Percentiles rank a stretch among this genome's conserved stretches.
Conservation (phyloP, 1,140 invertebrate species). For the Hypsibius dujardini region DNA sequence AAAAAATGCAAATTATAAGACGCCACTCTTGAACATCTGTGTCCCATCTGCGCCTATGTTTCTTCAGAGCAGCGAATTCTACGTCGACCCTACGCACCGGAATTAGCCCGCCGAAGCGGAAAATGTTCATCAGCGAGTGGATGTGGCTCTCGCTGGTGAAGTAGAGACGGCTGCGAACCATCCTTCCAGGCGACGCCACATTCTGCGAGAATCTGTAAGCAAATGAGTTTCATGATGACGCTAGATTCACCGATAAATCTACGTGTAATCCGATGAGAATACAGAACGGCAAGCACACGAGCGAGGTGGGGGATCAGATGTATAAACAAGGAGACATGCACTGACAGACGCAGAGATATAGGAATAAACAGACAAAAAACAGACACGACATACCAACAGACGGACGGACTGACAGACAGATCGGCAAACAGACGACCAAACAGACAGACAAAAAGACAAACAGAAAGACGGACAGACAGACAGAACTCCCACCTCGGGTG, state of each 20-base stretch:
- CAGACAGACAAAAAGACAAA: conserved; percentile 14
- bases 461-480: not conserved
- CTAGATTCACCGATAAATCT: too few relatives aligned
- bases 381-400: too few relatives aligned
- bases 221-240: not conserved
- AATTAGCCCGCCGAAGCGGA: conserved; percentile 76
- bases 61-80: not conserved
- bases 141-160: conserved; percentile 99
- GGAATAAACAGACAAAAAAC: too few relatives aligned
- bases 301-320: too few relatives aligned
- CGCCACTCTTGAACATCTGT: not conserved
- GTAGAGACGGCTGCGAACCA: conserved; percentile 88
- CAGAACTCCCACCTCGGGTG: conserved; percentile 56
- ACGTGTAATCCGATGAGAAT: too few relatives aligned
- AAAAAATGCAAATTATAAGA: too few relatives aligned
- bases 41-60: not conserved
- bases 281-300: too few relatives aligned
- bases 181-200: conserved; percentile 68
- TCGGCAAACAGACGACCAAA: not conserved
- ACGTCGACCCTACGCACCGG: conserved; percentile 45
- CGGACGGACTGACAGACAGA: too few relatives aligned
- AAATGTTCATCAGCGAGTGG: conserved; percentile 84
- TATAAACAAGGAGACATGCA: too few relatives aligned
- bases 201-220: conserved; percentile 68
- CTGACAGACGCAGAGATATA: too few relatives aligned